These are phyloP conservation scores for Anguilla obscura DNA, from an alignment of 2,797 vertebrate genomes.

Conservation along the genomic window DNA sequence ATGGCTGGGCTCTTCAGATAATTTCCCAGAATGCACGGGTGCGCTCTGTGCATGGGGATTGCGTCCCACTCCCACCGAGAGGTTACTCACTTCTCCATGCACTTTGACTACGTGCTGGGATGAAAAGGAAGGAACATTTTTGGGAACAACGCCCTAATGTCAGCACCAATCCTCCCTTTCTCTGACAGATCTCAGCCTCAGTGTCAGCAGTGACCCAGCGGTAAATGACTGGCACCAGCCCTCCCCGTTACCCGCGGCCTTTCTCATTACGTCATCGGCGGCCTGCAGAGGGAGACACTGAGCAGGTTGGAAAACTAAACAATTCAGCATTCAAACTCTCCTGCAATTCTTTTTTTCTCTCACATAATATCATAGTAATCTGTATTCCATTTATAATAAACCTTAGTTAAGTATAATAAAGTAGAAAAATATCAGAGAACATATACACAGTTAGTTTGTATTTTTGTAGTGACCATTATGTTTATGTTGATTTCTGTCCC, in stretches of 20 bases:
- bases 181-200: slow-evolving; percentile 54
- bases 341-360: slow-evolving; percentile 47
- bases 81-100: slow-evolving; percentile 44
- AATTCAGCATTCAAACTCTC: slow-evolving; percentile 49
- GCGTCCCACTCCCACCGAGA: slow-evolving; percentile 45
- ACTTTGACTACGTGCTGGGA: slow-evolving; percentile 30
- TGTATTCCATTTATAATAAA: slow-evolving; percentile 91
- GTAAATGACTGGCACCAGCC: neutral
- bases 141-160: slow-evolving; percentile 62
- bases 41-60: slow-evolving; percentile 48
- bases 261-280: slow-evolving; percentile 67
- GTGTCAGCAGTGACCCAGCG: slow-evolving; percentile 24
- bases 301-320: slow-evolving; percentile 63
- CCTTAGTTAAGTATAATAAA: slow-evolving; percentile 91
- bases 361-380: slow-evolving; percentile 80
- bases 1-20: neutral
- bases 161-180: slow-evolving; percentile 70
- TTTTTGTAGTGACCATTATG: slow-evolving; percentile 79
- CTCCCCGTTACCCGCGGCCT: slow-evolving; percentile 46
- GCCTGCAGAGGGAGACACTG: slow-evolving; percentile 69
- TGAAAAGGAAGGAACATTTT: slow-evolving; percentile 62
- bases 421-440: slow-evolving; percentile 95
- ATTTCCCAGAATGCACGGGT: slow-evolving; percentile 20
- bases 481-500: slow-evolving; percentile 68
- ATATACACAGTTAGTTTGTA: slow-evolving; percentile 79